Conservation (phyloP, 2,113 vertebrate genomes). For the Astur gentilis region DNA sequence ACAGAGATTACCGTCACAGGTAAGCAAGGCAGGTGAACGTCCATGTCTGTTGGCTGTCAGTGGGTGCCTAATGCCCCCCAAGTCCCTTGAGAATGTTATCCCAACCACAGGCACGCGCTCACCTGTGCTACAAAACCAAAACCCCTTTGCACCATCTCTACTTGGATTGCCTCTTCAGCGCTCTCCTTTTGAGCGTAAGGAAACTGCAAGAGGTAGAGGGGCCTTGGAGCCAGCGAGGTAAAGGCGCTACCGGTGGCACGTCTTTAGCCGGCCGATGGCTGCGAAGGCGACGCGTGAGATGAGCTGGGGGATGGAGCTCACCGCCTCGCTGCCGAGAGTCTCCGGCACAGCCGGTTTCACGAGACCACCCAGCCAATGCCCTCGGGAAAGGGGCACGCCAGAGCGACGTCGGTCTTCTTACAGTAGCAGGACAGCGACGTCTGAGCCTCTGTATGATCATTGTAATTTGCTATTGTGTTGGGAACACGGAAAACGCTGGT, state of each 20-base stretch:
- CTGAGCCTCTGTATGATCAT: not conserved
- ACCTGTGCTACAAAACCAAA: not conserved
- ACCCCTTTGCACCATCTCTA: not conserved
- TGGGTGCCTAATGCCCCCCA: not conserved
- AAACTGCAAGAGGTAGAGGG: not conserved
- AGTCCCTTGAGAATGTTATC: not conserved
- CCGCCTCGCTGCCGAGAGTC: not conserved
- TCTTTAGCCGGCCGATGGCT: not conserved
- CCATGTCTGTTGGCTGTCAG: not conserved
- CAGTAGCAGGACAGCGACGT: accelerated
- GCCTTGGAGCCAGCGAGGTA: not conserved
- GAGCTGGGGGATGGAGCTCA: not conserved
- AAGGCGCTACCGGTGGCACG: not conserved
- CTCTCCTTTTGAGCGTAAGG: not conserved
- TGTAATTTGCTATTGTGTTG: not conserved
- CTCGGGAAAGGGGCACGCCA: not conserved
- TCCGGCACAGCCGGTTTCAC: not conserved
- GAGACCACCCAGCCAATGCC: not conserved
- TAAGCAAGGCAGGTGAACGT: not conserved
- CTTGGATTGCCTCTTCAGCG: not conserved
- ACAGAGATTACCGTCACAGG: not conserved
- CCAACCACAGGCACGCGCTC: not conserved
- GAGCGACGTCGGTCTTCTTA: not conserved
- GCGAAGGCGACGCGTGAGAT: not conserved
- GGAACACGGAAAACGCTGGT: not conserved